These are phyloP conservation scores for Dipodomys spectabilis DNA, from an alignment of 2,113 vertebrate genomes.

Conservation along the genomic window DNA sequence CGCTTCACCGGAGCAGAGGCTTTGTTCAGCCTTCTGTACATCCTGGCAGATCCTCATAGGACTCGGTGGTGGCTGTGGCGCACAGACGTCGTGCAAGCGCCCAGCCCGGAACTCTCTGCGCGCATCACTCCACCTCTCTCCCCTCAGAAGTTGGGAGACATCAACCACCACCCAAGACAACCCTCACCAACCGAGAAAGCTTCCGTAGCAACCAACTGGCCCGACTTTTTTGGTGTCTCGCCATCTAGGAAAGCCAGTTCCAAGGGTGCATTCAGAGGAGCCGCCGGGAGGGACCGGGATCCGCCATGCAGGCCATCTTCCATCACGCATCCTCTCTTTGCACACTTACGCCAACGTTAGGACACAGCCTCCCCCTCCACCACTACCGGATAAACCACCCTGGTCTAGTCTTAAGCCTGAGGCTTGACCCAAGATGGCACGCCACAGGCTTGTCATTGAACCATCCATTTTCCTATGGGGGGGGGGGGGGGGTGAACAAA, in stretches of 20 bases:
- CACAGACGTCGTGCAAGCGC: neutral
- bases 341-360: no score
- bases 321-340: no score
- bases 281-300: no score
- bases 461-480: neutral
- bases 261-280: no score
- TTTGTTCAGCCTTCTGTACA: neutral
- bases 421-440: neutral
- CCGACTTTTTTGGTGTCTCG: no score
- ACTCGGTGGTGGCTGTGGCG: neutral
- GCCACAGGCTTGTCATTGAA: neutral
- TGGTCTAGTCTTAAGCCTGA: neutral
- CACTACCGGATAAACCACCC: neutral
- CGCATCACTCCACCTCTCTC: neutral
- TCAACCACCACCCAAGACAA: no score
- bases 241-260: no score
- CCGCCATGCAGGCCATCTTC: no score
- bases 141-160: no score
- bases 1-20: neutral
- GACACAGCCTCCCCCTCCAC: neutral
- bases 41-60: neutral
- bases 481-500: no score
- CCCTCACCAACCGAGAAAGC: no score
- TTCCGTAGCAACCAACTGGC: no score
- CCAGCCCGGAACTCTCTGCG: neutral